A percentile compares a stretch with the other conserved stretches of the same genome.
phyloP scores from a whole-genome alignment of 37 sponge, comb jelly and placozoan genomes.

The Halisarca cf. caerulea region DNA sequence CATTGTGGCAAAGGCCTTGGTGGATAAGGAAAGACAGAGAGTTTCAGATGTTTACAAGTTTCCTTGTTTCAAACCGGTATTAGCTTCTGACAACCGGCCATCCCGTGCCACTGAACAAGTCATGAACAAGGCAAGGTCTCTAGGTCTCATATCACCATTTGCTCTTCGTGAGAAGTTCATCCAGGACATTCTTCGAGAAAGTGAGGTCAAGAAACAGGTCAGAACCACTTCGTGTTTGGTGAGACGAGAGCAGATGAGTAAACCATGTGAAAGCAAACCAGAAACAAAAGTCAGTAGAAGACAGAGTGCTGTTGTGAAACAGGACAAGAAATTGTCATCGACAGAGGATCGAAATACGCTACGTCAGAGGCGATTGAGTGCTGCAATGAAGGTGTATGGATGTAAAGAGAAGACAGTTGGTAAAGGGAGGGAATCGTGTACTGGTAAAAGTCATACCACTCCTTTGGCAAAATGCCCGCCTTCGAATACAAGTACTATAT shows the following conservation, averaged over 20 bases:
- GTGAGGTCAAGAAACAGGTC: background rate
- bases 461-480: too few relatives aligned
- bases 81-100: too few relatives aligned
- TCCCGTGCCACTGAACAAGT: background rate
- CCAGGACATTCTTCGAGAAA: background rate
- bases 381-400: constrained; percentile 15
- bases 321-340: background rate
- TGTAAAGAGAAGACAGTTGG: background rate
- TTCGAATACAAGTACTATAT: too few relatives aligned
- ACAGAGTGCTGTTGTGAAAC: constrained; percentile 7
- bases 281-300: background rate
- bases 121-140: constrained; percentile 11
- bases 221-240: too few relatives aligned
- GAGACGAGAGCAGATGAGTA: too few relatives aligned
- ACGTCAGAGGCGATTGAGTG: background rate
- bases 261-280: too few relatives aligned
- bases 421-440: background rate
- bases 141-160: background rate
- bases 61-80: background rate
- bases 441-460: background rate
- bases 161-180: background rate
- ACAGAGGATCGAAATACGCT: too few relatives aligned
- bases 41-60: background rate
- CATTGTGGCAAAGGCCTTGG: background rate
- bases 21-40: background rate